A percentile compares a stretch with the other conserved stretches of the same genome.
Conservation (phyloP, 2,113 vertebrate species). For the Ciconia stormi region DNA sequence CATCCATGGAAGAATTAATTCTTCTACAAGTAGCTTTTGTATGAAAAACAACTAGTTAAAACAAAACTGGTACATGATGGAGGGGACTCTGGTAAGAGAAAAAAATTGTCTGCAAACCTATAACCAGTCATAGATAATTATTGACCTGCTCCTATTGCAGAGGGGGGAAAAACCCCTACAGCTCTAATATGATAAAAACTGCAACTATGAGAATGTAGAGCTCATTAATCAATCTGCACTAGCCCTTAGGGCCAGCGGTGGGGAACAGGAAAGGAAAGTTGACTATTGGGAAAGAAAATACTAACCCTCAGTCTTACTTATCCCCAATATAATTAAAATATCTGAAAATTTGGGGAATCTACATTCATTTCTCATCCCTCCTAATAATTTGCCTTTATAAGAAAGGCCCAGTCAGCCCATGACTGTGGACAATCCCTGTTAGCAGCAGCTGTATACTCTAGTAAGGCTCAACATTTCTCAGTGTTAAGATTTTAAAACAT, state of each 20-base stretch:
- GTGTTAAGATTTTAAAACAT: neutral
- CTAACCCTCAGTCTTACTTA: neutral
- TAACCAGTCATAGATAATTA: neutral
- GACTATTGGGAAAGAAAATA: neutral
- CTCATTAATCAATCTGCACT: slow-evolving; percentile 38
- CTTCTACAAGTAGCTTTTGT: neutral
- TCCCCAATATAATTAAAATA: neutral
- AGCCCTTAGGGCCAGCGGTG: neutral
- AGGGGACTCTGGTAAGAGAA: neutral
- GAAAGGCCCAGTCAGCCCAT: neutral
- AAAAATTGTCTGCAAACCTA: neutral
- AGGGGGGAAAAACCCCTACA: neutral
- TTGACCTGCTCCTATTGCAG: neutral
- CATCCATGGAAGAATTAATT: neutral
- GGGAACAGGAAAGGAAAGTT: neutral
- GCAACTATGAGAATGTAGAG: neutral
- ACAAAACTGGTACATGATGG: neutral
- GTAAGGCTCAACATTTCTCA: neutral
- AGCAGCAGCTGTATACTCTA: neutral
- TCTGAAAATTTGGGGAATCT: neutral
- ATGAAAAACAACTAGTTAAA: neutral
- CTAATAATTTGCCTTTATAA: neutral
- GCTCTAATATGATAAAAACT: slow-evolving; percentile 19
- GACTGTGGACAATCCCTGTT: neutral
- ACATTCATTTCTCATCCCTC: neutral